Base-by-base conservation (phyloP, 2,888 invertebrate species). In the Drosophila tanythrix region DNA sequence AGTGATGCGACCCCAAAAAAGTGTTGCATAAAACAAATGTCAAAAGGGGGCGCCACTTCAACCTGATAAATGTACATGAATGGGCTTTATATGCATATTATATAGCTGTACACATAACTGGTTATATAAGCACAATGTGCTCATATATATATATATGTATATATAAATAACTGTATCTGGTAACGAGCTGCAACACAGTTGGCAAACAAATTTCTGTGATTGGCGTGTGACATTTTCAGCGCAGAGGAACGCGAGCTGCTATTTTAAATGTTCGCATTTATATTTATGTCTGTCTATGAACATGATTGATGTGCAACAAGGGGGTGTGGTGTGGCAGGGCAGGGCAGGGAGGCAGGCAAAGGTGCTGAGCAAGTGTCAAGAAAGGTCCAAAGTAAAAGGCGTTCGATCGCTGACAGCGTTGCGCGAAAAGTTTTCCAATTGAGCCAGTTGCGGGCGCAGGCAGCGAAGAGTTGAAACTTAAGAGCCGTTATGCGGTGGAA, bases 201-300 rank as follows among this genome's bases (percentile, higher is more conserved):
- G 73, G 74, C 83, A 80, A 83, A 78, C 86, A 83, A 63, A 75
- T 78, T 67, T 61, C 71, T 36, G 68, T 88, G 85, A 85, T 89
- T 85, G 85, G 89, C 85, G 83, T 84, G 80, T 80, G 89, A 89
- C 89, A 85, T 72, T 88, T 88, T 62, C 70, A 82, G 77, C 76
- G 62, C 74, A 52, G n/a, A 48, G 15, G 48, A 59, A 40, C 71
- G n/a, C 71, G 75, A 52, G 40, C 48, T 67, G 55, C 55, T 85
- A 77, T 82, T 84, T 79, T 61, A 82, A 88, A 80, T 74, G 60
- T 79, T 82, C 79, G 64, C 78, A 80, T 78, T 74, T 70, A 58
- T 65, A 61, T 78, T 81, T 74, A 67, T 67, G 56, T 68, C 63
- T 76, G 76, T 71, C 76, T 53, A 61, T 64, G 67, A 52, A 52